A percentile compares a stretch with the other conserved stretches of the same genome.
Conservation (phyloP, 2,888 invertebrate species). For the Tetramorium bicarinatum region DNA sequence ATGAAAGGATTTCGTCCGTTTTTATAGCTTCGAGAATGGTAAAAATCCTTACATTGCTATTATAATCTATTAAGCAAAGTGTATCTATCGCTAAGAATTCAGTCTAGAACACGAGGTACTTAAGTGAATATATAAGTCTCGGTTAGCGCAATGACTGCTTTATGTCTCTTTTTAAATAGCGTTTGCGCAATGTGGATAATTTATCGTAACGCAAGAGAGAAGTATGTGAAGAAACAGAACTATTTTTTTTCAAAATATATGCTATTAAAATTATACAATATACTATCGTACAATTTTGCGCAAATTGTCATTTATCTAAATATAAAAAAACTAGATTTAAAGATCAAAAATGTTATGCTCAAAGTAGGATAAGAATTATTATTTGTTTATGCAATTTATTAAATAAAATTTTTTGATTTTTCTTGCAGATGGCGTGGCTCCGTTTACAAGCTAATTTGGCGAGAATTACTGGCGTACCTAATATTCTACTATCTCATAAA, state of each 20-base stretch:
- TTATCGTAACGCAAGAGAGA: background rate
- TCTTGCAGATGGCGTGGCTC: constrained; percentile 96
- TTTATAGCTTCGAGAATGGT: background rate
- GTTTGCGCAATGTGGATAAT: background rate
- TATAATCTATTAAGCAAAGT: constrained; percentile 12
- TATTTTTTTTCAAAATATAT: background rate
- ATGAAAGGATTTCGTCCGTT: constrained; percentile 8
- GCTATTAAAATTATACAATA: background rate
- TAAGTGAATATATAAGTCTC: constrained; percentile 1
- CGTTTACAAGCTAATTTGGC: constrained; percentile 98
- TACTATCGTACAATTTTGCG: background rate
- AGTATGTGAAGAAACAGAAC: background rate
- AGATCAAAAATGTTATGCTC: background rate
- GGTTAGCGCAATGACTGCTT: background rate
- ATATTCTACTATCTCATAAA: constrained; percentile 95
- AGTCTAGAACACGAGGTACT: background rate
- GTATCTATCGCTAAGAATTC: constrained; percentile 32
- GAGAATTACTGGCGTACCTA: constrained; percentile 95
- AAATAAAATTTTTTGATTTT: constrained; percentile 68
- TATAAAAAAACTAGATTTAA: background rate
- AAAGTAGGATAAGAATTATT: background rate
- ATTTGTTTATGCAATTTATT: background rate
- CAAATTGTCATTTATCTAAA: background rate
- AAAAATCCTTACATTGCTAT: background rate
- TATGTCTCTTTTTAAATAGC: background rate